Evolutionary conservation across 1,140 invertebrate genomes (phyloP).

Genomic region (Danaus melanippus): DNA sequence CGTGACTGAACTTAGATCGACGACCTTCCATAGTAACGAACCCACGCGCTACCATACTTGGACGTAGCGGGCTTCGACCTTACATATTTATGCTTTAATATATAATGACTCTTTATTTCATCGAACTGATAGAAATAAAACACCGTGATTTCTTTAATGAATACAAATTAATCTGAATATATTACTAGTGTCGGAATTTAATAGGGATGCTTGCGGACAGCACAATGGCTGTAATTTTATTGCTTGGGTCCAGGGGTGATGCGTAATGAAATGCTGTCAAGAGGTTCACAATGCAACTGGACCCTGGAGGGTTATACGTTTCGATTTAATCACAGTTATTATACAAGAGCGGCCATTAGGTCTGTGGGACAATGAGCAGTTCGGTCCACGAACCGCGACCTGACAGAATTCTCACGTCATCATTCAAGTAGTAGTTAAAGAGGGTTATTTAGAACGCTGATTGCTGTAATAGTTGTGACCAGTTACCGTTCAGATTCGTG

Average conservation of each 20-base stretch:
- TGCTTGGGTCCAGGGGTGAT: slow-evolving; percentile 19
- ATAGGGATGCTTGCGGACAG: slow-evolving; percentile 2
- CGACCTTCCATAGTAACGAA: slow-evolving; percentile 35
- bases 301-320: slow-evolving; percentile 26
- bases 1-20: slow-evolving; percentile 35
- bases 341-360: slow-evolving; percentile 29
- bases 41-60: slow-evolving; percentile 28
- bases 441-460: too few species aligned
- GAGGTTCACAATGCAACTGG: slow-evolving; percentile 27
- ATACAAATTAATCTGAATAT: slow-evolving; percentile 5
- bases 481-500: too few species aligned
- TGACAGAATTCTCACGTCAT: slow-evolving; percentile 35
- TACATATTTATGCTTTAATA: slow-evolving; percentile 21
- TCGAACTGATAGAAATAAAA: slow-evolving; percentile 9
- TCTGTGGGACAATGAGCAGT: slow-evolving; percentile 23
- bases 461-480: too few species aligned
- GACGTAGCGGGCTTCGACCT: slow-evolving; percentile 31
- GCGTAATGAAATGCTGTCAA: slow-evolving; percentile 29
- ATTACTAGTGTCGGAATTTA: slow-evolving; percentile 5
- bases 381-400: slow-evolving; percentile 29
- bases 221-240: slow-evolving; percentile 17
- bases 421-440: neutral
- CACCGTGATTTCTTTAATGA: slow-evolving; percentile 4
- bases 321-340: slow-evolving; percentile 51
- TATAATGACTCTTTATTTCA: slow-evolving; percentile 14